Conservation (phyloP, 2,113 vertebrate species). For the Rhagologus leucostigma region DNA sequence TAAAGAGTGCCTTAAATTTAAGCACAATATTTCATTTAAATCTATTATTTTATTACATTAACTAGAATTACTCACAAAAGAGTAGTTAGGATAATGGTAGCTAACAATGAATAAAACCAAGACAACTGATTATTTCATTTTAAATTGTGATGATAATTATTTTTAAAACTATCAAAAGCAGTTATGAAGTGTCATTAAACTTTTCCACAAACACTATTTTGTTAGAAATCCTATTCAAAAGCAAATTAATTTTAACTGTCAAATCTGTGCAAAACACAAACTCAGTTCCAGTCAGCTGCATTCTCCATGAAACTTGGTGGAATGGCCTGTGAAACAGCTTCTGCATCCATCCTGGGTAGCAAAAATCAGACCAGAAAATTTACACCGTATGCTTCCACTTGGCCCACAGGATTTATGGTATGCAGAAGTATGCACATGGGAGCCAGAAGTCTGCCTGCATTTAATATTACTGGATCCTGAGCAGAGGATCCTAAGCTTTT, state of each 20-base stretch:
- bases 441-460: constrained; percentile 1
- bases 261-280: not conserved
- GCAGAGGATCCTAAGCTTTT: not conserved
- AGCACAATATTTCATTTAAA: not conserved
- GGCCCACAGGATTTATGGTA: not conserved
- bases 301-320: not conserved
- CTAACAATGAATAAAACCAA: not conserved
- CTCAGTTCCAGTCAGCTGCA: not conserved
- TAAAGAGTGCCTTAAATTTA: not conserved
- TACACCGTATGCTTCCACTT: not conserved
- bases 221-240: not conserved
- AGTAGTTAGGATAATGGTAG: not conserved
- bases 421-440: not conserved
- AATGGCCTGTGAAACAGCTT: not conserved
- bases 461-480: not conserved
- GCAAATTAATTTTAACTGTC: not conserved
- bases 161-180: not conserved
- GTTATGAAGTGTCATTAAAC: not conserved
- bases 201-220: not conserved
- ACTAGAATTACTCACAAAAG: not conserved
- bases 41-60: not conserved
- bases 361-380: not conserved
- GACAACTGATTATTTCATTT: not conserved
- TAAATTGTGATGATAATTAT: not conserved
- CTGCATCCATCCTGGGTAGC: not conserved